Base-by-base conservation (phyloP, 1,140 invertebrate genomes). In the Holotrichia oblita region DNA sequence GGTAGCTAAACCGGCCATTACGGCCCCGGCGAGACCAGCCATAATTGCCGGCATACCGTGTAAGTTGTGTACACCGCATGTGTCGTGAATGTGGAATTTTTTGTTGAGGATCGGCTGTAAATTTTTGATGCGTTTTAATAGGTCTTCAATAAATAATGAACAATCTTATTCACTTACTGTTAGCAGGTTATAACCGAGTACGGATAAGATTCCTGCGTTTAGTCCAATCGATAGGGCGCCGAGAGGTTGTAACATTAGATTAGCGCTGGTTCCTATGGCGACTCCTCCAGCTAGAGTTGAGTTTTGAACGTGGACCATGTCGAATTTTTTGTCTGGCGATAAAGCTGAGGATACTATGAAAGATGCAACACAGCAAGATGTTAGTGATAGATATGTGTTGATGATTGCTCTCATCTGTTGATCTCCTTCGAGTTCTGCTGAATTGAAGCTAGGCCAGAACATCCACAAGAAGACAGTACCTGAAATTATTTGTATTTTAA, bases 401-500 rank as follows among this genome's bases (percentile, higher is more conserved):
- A 98, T 92, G 76, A 99, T 91, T 8, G 96, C 97, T 44, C 97
- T 89, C 80, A 96, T 92, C 83, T 95, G 93, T 82, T 94, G 93
- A 72, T 93, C 92, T 3, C 93, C 93, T 0, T 90, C 89, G 7
- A 95, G 89, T 27, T 94, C 88, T 0, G 92, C 95, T 0, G 94
- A 94, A 88, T 99, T 99, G 88, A 99, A 99, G 79, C 95, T 97
- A 0, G 98, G 98, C 97, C 97, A 99, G 86, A 95, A 99, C 73
- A 98, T 88, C 97, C 96, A 99, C 12, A 99, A 90, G 86, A 99
- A 98, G 14, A 98, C 87, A 0, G 97, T 97, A 79, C 96, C 95
- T 97, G 41, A 73, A 76, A 76, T 17, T n/a, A 20, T 73, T 73
- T 34, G 24, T 34, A n/a, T n/a, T n/a, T n/a, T n/a, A n/a, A n/a